Conservation (phyloP, 1,140 invertebrate species). For the Phymastichus coffea region DNA sequence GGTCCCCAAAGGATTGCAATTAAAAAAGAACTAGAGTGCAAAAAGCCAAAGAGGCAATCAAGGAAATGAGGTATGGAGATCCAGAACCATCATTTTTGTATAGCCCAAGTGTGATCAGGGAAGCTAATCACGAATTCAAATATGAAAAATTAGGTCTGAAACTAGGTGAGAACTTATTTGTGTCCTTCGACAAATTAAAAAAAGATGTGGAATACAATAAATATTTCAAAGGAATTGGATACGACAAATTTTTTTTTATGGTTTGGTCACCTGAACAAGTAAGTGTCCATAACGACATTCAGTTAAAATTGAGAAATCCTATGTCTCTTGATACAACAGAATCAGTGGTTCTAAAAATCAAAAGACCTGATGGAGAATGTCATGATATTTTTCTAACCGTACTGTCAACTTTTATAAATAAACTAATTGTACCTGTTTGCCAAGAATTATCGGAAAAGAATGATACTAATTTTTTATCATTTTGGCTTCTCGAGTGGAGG, state of each 20-base stretch:
- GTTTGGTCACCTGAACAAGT: neutral
- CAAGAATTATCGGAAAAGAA: conserved; percentile 7
- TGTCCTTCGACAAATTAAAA: neutral
- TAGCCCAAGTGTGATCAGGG: neutral
- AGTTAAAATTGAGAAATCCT: neutral
- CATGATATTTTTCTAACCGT: neutral
- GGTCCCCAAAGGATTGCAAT: neutral
- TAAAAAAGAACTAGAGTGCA: neutral
- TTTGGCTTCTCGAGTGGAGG: neutral
- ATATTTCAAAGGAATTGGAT: neutral
- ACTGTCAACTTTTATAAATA: neutral
- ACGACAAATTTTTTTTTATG: neutral
- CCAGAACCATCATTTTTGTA: neutral
- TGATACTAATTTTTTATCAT: neutral
- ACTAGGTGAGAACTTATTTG: neutral
- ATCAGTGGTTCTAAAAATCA: neutral
- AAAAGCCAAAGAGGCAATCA: neutral
- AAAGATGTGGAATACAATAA: neutral
- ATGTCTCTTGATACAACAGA: conserved; percentile 2
- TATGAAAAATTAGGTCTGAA: neutral
- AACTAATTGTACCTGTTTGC: neutral
- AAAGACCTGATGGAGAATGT: neutral
- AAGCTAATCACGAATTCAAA: neutral
- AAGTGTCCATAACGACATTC: neutral
- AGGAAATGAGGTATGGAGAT: neutral